Conservation (phyloP, 2,888 invertebrate species). For the Carcina quercana region DNA sequence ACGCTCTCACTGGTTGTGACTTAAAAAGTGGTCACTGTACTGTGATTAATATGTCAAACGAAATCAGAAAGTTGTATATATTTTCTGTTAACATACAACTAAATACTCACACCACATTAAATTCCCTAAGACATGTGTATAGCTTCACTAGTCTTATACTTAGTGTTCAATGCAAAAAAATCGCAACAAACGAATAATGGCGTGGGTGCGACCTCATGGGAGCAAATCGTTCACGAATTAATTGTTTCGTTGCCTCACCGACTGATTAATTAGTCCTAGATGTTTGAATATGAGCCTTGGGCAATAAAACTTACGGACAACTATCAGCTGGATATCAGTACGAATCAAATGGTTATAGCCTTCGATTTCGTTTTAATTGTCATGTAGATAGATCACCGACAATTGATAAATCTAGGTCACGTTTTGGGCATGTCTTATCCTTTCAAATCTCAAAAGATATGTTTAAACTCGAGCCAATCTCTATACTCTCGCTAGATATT, state of each 20-base stretch:
- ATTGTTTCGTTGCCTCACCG: constrained; percentile 20
- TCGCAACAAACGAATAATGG: constrained; percentile 17
- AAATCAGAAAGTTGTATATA: background rate
- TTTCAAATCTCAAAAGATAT: too few species aligned
- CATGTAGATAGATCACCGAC: too few species aligned
- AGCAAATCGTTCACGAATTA: constrained; percentile 14
- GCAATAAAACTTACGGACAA: background rate
- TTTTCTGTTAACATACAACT: too few species aligned
- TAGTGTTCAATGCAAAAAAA: constrained; percentile 19
- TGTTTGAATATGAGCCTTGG: too few species aligned
- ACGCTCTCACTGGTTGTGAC: background rate
- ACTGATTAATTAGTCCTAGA: constrained; percentile 17
- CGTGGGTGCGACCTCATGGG: constrained; percentile 26
- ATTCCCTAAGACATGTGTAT: constrained; percentile 13
- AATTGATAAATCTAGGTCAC: too few species aligned
- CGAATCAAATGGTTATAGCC: too few species aligned
- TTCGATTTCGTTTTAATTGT: too few species aligned
- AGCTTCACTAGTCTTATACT: constrained; percentile 8
- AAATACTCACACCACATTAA: background rate
- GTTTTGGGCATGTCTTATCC: too few species aligned
- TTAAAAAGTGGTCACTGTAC: background rate
- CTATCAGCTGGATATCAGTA: too few species aligned
- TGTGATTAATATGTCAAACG: background rate
- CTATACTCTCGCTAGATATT: too few species aligned
- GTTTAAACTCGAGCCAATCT: too few species aligned